Evolutionary conservation across 2,888 invertebrate genomes (phyloP).

Genomic region (Callinectes sapidus): DNA sequence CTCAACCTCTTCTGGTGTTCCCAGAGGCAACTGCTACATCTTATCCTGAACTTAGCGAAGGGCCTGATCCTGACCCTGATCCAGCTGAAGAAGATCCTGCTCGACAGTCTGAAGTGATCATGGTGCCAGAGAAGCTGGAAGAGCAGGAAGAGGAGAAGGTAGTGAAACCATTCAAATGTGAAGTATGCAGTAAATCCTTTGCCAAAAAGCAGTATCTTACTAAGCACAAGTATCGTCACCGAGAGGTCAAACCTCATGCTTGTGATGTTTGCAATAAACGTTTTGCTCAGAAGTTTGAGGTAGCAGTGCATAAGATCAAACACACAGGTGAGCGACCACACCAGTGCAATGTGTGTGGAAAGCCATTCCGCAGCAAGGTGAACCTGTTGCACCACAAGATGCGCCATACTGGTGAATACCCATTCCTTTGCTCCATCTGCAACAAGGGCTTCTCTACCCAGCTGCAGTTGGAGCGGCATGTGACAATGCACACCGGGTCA

Average conservation of each 20-base stretch:
- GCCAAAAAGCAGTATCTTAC: conserved; percentile 73
- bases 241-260: conserved; percentile 71
- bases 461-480: conserved; percentile 71
- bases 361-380: conserved; percentile 73
- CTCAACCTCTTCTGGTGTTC: conserved; percentile 71
- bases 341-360: conserved; percentile 71
- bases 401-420: conserved; percentile 72
- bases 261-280: conserved; percentile 72
- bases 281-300: conserved; percentile 73
- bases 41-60: conserved; percentile 63
- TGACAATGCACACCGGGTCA: conserved; percentile 70
- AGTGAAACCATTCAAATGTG: conserved; percentile 67
- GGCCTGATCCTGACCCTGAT: conserved; percentile 54
- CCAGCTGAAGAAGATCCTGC: conserved; percentile 49
- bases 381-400: conserved; percentile 72
- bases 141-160: conserved; percentile 66
- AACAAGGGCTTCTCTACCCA: conserved; percentile 73
- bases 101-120: conserved; percentile 48
- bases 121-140: conserved; percentile 60
- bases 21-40: conserved; percentile 66
- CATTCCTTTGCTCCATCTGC: conserved; percentile 73
- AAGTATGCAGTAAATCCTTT: conserved; percentile 67
- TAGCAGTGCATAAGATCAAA: conserved; percentile 72
- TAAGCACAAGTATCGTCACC: conserved; percentile 71
- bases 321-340: conserved; percentile 73